Evolutionary conservation across 2,113 vertebrate species (phyloP), one percentile per base, ranked within the genome.

Genomic region (Passer montanus): DNA sequence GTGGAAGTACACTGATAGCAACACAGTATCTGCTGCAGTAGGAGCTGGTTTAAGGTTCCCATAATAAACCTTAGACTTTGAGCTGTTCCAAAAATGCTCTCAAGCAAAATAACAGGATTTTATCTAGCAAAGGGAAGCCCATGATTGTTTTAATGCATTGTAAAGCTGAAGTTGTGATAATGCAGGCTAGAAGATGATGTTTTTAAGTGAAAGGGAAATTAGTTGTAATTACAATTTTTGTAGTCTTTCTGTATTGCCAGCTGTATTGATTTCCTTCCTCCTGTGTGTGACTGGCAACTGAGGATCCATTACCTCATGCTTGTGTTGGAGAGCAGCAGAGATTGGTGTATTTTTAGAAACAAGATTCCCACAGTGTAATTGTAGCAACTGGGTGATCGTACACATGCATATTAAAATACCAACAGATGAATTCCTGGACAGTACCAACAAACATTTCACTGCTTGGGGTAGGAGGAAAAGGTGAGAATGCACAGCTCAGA

Each of bases 261-360:
- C 66, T 63, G n/a, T 87, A 96, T 96, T 83, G 92, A 96, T 90
- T 78, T 82, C 31, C 35, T 91, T 84, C 68, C 76, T 62, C 60
- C 64, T 82, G 26, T 28, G 14, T 77, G 70, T 46, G 68, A 37
- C 46, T 93, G 82, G 69, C 81, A 85, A 24, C 69, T 13, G 73
- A 78, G 78, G 64, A 94, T 70, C 59, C 49, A 30, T 72, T 79
- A 69, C 17, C 68, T 67, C 23, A 13, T 52, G 59, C 62, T 52
- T 26, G 43, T 60, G 49, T 2, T 79, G 84, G 76, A 96, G 26
- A 84, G 60, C 79, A 88, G 75, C 58, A 95, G 60, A 70, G 88
- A 72, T 18, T 21, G 58, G 28, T 55, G 33, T 87, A 87, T 95
- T 95, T 96, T 95, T 95, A 96, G 87, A 89, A 95, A 74, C 74